A percentile compares a stretch with the other conserved stretches of the same genome.
phyloP scores from a whole-genome alignment of 2,113 vertebrate species.

The Laterallus jamaicensis region DNA sequence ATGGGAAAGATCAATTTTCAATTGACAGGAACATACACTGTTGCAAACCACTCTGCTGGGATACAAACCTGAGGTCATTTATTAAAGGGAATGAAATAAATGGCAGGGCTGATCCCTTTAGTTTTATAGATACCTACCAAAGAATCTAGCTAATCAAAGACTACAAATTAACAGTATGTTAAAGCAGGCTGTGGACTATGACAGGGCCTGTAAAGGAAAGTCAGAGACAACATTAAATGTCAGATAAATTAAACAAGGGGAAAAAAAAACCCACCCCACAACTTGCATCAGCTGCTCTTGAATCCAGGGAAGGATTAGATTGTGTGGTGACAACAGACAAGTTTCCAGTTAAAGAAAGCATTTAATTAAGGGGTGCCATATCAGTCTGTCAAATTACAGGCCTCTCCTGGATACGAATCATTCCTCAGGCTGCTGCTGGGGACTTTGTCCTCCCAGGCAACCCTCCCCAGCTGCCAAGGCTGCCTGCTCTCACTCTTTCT shows the following conservation, averaged over 20 bases:
- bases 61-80: conserved; percentile 33
- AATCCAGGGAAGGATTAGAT: background rate
- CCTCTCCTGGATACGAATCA: background rate
- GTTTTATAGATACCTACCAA: background rate
- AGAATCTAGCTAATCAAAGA: conserved; percentile 31
- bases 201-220: background rate
- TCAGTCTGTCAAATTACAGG: background rate
- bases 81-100: background rate
- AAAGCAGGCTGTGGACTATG: background rate
- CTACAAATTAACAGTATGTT: conserved; percentile 22
- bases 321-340: background rate
- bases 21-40: conserved; percentile 21
- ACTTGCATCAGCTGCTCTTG: background rate
- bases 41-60: conserved; percentile 15
- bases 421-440: background rate
- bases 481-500: background rate
- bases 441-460: background rate
- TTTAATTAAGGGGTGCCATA: background rate
- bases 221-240: background rate
- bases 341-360: background rate
- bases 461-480: background rate
- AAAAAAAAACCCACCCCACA: rapidly evolving
- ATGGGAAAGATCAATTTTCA: conserved; percentile 49
- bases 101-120: background rate
- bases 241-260: background rate